These are phyloP conservation scores for Enteromius argenteus DNA, from an alignment of 2,797 vertebrate genomes.

Conservation along the genomic window DNA sequence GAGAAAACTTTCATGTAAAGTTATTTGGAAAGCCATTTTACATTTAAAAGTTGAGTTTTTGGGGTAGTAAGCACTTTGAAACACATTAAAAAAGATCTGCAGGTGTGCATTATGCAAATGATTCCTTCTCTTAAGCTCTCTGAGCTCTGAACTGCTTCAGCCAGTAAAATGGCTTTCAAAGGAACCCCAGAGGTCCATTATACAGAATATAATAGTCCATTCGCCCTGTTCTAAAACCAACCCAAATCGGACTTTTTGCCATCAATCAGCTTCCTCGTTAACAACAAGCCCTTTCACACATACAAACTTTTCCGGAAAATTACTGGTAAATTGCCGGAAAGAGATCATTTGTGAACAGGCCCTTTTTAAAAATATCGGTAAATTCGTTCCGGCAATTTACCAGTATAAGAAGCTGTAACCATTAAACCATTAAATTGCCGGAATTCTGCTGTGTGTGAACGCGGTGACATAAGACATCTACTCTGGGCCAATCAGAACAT, in stretches of 20 bases:
- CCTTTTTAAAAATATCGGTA: too few species aligned
- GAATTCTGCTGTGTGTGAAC: too few species aligned
- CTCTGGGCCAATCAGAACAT: too few species aligned
- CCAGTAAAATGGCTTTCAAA: conserved; percentile 45
- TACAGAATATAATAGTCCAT: conserved; percentile 42
- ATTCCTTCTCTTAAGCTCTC: conserved; percentile 16
- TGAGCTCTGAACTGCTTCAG: conserved; percentile 32
- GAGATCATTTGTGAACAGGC: too few species aligned
- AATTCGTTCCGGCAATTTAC: too few species aligned
- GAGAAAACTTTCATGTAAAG: conserved; percentile 23
- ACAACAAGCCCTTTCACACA: not conserved
- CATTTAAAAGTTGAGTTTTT: conserved; percentile 37
- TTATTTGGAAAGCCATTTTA: conserved; percentile 39
- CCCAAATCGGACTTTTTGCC: conserved; percentile 33
- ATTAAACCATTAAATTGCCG: too few species aligned
- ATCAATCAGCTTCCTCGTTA: conserved; percentile 30
- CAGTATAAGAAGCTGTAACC: too few species aligned
- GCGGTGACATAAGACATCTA: too few species aligned
- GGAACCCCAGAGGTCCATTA: conserved; percentile 51
- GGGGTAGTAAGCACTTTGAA: conserved; percentile 50
- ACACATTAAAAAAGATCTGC: conserved; percentile 52
- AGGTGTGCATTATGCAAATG: conserved; percentile 61
- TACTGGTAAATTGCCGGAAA: too few species aligned
- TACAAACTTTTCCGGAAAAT: too few species aligned
- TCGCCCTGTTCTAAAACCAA: conserved; percentile 38